phyloP scores from a whole-genome alignment of 2,113 vertebrate genomes.

The Lepus timidus region DNA sequence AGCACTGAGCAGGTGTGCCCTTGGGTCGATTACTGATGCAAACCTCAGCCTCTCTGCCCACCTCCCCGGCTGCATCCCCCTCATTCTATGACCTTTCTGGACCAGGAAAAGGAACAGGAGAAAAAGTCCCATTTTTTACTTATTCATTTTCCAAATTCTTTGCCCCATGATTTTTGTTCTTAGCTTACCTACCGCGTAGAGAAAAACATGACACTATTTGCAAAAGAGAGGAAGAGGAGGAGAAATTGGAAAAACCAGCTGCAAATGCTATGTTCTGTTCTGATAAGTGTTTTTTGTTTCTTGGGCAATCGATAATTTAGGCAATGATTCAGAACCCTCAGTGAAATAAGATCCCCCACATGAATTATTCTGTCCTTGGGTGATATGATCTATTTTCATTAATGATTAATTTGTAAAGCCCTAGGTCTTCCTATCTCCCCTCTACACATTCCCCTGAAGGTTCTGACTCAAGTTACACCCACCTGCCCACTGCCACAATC shows the following conservation, averaged over 20 bases:
- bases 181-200: rapidly evolving
- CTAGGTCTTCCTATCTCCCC: background rate
- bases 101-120: background rate
- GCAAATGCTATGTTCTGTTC: background rate
- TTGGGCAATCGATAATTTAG: background rate
- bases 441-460: background rate
- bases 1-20: background rate
- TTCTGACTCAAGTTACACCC: constrained; percentile 2
- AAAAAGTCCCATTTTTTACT: background rate
- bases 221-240: background rate
- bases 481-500: constrained; percentile 5
- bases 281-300: background rate
- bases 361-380: background rate
- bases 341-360: background rate
- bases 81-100: background rate
- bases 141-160: background rate
- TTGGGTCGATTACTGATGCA: background rate
- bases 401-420: background rate
- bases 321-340: background rate
- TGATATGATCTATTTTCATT: background rate
- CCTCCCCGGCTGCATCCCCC: background rate
- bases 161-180: background rate
- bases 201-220: background rate
- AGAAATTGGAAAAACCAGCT: background rate
- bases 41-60: background rate